phyloP scores from a whole-genome alignment of 2,113 vertebrate species.

The Oncorhynchus kisutch region DNA sequence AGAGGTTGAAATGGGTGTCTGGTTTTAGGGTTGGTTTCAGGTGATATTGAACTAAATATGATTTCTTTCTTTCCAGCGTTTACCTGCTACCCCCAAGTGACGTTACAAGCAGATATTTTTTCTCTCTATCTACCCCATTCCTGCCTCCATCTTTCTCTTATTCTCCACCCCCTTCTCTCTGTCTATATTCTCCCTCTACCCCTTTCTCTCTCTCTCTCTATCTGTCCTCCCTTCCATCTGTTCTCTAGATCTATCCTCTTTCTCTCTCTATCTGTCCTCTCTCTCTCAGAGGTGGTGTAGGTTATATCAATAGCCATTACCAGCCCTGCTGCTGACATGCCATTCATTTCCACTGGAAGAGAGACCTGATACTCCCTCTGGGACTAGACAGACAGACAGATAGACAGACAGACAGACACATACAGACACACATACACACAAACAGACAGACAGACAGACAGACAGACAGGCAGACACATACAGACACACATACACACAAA shows the following conservation, averaged over 20 bases:
- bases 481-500: too few relatives aligned
- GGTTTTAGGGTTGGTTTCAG: neutral
- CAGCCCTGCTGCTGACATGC: conserved; percentile 37
- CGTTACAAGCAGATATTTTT: neutral
- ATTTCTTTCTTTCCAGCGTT: neutral
- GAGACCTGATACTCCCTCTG: conserved; percentile 14
- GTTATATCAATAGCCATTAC: conserved; percentile 54
- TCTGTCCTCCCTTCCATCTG: neutral
- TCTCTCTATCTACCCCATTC: neutral
- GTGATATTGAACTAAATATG: neutral
- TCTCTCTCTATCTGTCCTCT: conserved; percentile 6
- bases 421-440: neutral
- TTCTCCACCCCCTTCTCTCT: neutral
- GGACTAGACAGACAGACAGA: too few relatives aligned
- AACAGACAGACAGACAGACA: too few relatives aligned
- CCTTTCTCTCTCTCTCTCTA: neutral
- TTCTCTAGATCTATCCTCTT: neutral
- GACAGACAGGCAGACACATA: too few relatives aligned
- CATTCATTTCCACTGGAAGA: conserved; percentile 42
- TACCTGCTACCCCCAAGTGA: neutral
- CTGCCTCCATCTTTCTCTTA: neutral
- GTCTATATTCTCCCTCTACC: neutral
- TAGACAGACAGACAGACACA: neutral
- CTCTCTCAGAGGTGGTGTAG: conserved; percentile 18
- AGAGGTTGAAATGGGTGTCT: neutral